phyloP scores from a whole-genome alignment of 2,888 invertebrate species.

The Sphaerophoria taeniata region DNA sequence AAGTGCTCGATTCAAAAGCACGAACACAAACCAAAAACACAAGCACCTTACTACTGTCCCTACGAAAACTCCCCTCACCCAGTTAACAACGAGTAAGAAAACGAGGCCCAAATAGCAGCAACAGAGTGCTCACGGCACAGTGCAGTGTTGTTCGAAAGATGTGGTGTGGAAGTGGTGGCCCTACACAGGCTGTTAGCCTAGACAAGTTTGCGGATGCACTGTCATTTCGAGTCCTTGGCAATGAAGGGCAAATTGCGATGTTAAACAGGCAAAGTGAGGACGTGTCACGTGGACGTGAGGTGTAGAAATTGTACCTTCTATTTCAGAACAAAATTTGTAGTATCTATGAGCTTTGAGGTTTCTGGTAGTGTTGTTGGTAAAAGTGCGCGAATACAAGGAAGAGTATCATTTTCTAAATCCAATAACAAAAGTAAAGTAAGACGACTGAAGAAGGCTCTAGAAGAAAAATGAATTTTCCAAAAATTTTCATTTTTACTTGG shows the following conservation, averaged over 20 bases:
- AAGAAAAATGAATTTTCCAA: too few species aligned
- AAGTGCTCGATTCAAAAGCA: slow-evolving; percentile 51
- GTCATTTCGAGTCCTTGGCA: slow-evolving; percentile 63
- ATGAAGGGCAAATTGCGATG: slow-evolving; percentile 18
- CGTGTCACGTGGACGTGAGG: not conserved
- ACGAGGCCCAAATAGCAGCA: too few species aligned
- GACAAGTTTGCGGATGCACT: slow-evolving; percentile 69
- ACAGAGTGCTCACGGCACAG: too few species aligned
- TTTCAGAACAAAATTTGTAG: slow-evolving; percentile 53
- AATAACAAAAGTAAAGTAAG: slow-evolving; percentile 16
- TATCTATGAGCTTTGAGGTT: slow-evolving; percentile 45
- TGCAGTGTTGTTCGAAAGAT: not conserved
- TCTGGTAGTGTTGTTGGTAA: slow-evolving; percentile 53
- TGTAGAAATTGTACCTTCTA: slow-evolving; percentile 19
- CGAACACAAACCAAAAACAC: not conserved
- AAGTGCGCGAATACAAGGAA: slow-evolving; percentile 41
- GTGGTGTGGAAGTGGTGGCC: slow-evolving; percentile 9
- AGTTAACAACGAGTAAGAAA: too few species aligned
- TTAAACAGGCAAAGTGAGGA: not conserved
- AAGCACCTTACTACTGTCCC: not conserved
- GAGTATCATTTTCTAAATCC: not conserved
- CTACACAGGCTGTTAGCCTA: slow-evolving; percentile 58
- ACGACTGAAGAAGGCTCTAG: too few species aligned
- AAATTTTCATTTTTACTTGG: too few species aligned
- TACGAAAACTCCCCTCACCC: too few species aligned